Percentiles rank a stretch among this genome's conserved stretches.
Conservation (phyloP, 1,140 invertebrate species). For the Polyergus mexicanus region DNA sequence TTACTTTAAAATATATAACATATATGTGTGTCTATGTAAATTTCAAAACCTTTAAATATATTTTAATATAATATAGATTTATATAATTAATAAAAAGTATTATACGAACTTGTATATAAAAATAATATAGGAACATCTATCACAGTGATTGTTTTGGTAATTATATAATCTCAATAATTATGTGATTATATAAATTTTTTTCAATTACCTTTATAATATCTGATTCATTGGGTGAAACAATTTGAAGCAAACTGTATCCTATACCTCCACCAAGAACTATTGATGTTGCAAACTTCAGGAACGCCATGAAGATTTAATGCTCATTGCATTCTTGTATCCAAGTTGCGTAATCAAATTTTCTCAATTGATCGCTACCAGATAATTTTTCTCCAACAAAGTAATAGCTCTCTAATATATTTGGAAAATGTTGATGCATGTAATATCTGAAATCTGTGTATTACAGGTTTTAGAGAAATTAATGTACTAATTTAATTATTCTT, state of each 20-base stretch:
- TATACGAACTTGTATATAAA: background rate
- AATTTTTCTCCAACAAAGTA: conserved; percentile 79
- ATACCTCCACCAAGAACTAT: conserved; percentile 59
- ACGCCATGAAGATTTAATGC: conserved; percentile 73
- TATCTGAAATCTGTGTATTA: conserved; percentile 79
- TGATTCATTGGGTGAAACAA: conserved; percentile 21
- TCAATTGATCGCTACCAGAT: conserved; percentile 55
- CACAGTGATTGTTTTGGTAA: background rate
- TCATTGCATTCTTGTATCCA: conserved; percentile 78
- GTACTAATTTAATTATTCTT: background rate
- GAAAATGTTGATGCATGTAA: conserved; percentile 78
- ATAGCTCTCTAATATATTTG: conserved; percentile 79
- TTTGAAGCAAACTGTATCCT: conserved; percentile 61
- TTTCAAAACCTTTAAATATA: background rate
- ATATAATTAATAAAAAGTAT: conserved; percentile 22
- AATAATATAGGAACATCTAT: background rate
- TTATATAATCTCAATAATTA: background rate
- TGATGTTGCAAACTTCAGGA: conserved; percentile 45
- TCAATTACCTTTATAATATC: conserved; percentile 64
- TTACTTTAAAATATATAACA: too few relatives aligned
- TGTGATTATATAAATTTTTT: background rate
- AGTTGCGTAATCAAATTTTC: conserved; percentile 66
- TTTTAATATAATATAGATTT: background rate
- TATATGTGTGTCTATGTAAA: background rate
- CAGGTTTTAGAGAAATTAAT: background rate